A percentile compares a stretch with the other conserved stretches of the same genome.
phyloP scores from a whole-genome alignment of 2,113 vertebrate genomes.

The Poecile atricapillus region DNA sequence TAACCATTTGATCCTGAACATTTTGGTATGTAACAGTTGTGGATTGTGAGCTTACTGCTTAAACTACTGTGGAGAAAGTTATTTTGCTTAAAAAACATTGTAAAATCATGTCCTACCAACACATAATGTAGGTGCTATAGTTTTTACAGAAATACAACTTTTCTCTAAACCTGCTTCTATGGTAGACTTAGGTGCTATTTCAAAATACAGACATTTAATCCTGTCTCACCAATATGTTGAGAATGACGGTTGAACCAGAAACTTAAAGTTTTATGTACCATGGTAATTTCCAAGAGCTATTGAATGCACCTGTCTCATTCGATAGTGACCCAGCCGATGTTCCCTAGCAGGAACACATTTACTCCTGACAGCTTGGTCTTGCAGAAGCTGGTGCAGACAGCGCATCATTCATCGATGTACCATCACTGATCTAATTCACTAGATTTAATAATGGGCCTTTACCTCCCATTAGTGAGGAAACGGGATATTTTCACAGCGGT shows the following conservation, averaged over 20 bases:
- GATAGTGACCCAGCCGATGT: background rate
- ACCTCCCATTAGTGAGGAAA: background rate
- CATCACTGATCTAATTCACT: background rate
- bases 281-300: background rate
- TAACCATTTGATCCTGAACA: background rate
- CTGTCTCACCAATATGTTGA: accelerated
- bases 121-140: background rate
- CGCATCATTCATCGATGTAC: background rate
- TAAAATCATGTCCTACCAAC: background rate
- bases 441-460: background rate
- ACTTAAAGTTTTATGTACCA: background rate
- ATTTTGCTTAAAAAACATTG: background rate
- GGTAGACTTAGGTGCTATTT: background rate
- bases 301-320: background rate
- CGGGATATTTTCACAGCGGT: background rate
- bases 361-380: background rate
- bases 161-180: background rate
- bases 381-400: background rate
- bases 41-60: background rate
- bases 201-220: background rate
- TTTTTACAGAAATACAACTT: background rate
- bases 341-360: background rate
- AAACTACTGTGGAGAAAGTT: background rate
- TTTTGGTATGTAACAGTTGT: background rate
- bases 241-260: background rate